Evolutionary conservation across 2,888 invertebrate genomes (phyloP).

Genomic region (Sceliomorpha sp.): DNA sequence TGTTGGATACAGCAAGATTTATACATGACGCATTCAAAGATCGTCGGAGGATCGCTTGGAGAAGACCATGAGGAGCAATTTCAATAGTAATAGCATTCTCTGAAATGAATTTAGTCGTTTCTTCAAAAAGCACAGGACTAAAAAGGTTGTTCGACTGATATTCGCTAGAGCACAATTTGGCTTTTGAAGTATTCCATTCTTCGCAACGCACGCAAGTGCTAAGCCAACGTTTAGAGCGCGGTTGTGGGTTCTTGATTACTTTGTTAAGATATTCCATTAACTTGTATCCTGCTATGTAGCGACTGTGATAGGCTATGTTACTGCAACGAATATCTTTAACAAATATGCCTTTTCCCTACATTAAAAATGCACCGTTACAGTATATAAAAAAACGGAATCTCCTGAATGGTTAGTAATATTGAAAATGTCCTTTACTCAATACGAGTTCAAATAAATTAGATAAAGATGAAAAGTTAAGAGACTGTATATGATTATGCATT

Average conservation of each 20-base stretch:
- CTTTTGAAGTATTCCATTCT: constrained; percentile 87
- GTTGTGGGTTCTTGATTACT: constrained; percentile 85
- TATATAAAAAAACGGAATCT: no score
- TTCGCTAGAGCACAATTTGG: no score
- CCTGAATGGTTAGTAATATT: no score
- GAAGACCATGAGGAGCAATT: constrained; percentile 93
- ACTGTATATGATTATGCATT: no score
- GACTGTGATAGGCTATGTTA: constrained; percentile 94
- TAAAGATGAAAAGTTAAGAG: no score
- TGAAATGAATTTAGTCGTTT: constrained; percentile 89
- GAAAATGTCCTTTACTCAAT: no score
- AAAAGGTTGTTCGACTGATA: constrained; percentile 93
- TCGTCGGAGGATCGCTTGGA: constrained; percentile 92
- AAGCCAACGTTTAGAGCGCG: constrained; percentile 89
- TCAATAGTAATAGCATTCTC: constrained; percentile 92
- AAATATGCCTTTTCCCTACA: constrained; percentile 86
- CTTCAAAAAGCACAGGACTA: constrained; percentile 87
- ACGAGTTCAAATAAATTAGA: no score
- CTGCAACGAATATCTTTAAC: constrained; percentile 91
- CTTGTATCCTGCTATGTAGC: constrained; percentile 89
- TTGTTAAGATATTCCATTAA: constrained; percentile 84
- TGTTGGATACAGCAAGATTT: no score
- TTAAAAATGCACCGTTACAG: no score
- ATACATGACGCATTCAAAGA: no score
- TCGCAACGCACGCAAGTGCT: constrained; percentile 89